Percentiles rank a stretch among this genome's conserved stretches.
These are phyloP conservation scores for Drosophila mojavensis DNA, from an alignment of 1,140 invertebrate species.

Conservation along the genomic window DNA sequence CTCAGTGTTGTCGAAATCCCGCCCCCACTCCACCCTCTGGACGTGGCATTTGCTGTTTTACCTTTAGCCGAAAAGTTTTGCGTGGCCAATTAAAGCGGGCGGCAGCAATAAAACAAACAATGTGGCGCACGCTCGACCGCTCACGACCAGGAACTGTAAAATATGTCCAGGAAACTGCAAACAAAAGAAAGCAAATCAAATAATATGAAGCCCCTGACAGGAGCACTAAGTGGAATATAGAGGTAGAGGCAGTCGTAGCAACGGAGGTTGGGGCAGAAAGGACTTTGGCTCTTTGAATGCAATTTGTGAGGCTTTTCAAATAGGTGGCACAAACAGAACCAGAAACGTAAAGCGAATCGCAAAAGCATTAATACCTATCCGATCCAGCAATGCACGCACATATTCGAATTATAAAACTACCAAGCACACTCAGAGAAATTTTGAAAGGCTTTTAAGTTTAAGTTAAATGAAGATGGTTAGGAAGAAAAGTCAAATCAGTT, in stretches of 20 bases:
- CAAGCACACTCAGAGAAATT: neutral
- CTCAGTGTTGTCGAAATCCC: no score
- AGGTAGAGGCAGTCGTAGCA: neutral
- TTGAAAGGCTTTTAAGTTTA: no score
- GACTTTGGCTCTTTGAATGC: conserved; percentile 23
- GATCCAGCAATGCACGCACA: conserved; percentile 5
- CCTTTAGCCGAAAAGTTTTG: conserved; percentile 10
- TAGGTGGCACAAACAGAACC: conserved; percentile 30
- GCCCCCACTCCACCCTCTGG: no score
- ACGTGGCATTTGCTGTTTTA: neutral
- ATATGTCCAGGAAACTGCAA: conserved; percentile 12
- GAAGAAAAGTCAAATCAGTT: no score
- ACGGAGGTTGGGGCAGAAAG: neutral
- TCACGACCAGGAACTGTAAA: conserved; percentile 5
- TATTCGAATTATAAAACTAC: neutral
- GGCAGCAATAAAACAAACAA: conserved; percentile 23
- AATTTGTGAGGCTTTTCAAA: conserved; percentile 31
- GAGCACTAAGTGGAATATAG: conserved; percentile 6
- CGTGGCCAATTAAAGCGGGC: conserved; percentile 30
- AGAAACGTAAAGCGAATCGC: conserved; percentile 10
- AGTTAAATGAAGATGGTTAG: no score
- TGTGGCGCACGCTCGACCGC: neutral
- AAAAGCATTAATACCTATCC: conserved; percentile 13
- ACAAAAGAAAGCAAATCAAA: conserved; percentile 3
- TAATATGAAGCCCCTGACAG: neutral